Conservation (phyloP, 1,140 invertebrate genomes). For the Hylaeus volcanicus region DNA sequence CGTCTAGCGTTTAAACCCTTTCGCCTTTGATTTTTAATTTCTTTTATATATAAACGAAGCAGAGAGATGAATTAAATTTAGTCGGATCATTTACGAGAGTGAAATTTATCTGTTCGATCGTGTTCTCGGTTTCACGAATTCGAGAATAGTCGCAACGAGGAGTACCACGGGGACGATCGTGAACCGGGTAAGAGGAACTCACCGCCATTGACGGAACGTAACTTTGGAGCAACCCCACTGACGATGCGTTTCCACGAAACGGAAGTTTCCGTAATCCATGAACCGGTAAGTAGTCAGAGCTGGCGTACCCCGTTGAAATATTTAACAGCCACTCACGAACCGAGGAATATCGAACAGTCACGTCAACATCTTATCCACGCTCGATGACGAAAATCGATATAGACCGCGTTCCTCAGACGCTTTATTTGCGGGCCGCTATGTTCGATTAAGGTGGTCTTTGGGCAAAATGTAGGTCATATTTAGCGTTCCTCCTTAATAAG, state of each 20-base stretch:
- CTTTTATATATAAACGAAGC: too few relatives aligned
- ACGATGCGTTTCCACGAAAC: conserved; percentile 58
- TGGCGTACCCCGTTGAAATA: conserved; percentile 59
- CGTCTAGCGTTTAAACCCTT: too few relatives aligned
- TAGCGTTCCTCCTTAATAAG: too few relatives aligned
- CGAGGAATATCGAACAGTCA: conserved; percentile 39
- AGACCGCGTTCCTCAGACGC: not conserved
- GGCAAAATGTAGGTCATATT: too few relatives aligned
- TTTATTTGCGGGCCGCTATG: not conserved
- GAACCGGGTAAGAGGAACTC: not conserved
- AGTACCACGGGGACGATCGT: not conserved
- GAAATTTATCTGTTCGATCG: too few relatives aligned
- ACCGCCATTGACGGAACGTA: conserved; percentile 11
- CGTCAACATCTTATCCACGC: conserved; percentile 34
- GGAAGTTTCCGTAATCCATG: conserved; percentile 59
- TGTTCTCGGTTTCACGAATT: too few relatives aligned
- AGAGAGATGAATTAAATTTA: too few relatives aligned
- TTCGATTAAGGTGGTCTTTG: not conserved
- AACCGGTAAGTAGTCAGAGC: conserved; percentile 65
- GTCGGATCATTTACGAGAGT: too few relatives aligned
- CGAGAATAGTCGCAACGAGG: too few relatives aligned
- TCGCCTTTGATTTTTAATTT: too few relatives aligned
- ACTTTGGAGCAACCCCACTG: conserved; percentile 53
- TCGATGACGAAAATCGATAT: conserved; percentile 28
- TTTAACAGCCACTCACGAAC: conserved; percentile 58